Conservation (phyloP, 2,113 vertebrate species). For the Rafetus swinhoei region DNA sequence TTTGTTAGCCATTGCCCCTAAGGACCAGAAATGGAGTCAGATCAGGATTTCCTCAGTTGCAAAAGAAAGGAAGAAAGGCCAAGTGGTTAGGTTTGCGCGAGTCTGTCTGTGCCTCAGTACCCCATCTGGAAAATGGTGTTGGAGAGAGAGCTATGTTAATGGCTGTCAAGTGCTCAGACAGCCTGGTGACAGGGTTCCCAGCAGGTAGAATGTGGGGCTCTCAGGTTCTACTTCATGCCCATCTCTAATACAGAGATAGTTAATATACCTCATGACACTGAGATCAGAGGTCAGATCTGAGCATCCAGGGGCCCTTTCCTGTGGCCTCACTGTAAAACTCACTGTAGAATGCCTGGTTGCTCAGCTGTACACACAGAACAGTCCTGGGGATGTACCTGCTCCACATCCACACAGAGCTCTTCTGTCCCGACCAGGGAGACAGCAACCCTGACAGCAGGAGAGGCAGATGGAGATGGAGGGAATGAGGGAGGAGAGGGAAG, state of each 20-base stretch:
- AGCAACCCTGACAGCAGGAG: no score
- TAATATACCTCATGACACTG: background rate
- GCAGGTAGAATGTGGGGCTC: background rate
- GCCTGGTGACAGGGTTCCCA: background rate
- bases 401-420: no score
- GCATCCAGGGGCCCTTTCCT: background rate
- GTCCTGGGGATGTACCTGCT: no score
- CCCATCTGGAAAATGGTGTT: background rate
- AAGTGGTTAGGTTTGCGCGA: background rate
- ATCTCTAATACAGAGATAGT: background rate
- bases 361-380: no score
- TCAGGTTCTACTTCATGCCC: background rate
- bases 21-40: background rate
- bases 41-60: background rate
- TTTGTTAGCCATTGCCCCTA: background rate
- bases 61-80: background rate
- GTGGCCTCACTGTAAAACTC: background rate
- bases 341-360: no score
- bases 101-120: background rate
- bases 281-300: background rate
- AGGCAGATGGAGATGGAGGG: no score
- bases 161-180: background rate
- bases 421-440: no score
- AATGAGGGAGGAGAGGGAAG: no score
- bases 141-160: background rate